A percentile compares a stretch with the other conserved stretches of the same genome.
These are phyloP conservation scores for Leptinotarsa undecemlineata DNA, from an alignment of 1,140 invertebrate genomes.

Conservation along the genomic window DNA sequence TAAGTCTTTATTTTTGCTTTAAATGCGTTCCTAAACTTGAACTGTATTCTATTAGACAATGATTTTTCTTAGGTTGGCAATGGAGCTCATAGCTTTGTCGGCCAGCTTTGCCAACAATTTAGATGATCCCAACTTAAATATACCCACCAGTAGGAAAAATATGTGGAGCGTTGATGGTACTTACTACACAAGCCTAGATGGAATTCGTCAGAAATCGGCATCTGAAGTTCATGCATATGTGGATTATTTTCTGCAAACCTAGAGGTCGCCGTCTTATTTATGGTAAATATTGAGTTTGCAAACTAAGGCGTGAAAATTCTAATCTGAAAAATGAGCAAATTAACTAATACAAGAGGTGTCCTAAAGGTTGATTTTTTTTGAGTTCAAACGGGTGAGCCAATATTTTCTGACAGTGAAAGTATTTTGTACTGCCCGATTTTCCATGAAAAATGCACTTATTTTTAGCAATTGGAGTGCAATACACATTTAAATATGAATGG, in stretches of 20 bases:
- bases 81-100: conserved; percentile 27
- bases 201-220: not conserved
- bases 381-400: not conserved
- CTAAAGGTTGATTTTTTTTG: not conserved
- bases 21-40: not conserved
- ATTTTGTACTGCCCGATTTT: not conserved
- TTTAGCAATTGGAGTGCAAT: conserved; percentile 16
- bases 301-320: not conserved
- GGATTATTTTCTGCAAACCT: not conserved
- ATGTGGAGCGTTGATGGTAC: not conserved
- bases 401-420: not conserved
- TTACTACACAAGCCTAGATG: not conserved
- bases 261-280: not conserved
- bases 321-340: not conserved
- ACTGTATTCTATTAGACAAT: conserved; percentile 7
- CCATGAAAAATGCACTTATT: conserved; percentile 10
- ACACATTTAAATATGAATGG: not conserved
- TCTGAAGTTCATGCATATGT: not conserved
- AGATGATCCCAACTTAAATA: not conserved
- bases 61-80: conserved; percentile 36
- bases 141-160: not conserved
- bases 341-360: not conserved
- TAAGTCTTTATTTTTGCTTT: not conserved
- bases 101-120: conserved; percentile 29
- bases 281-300: not conserved